Percentiles rank a stretch among this genome's conserved stretches.
Evolutionary conservation across 2,888 invertebrate species (phyloP).

Genomic region (Cerastis rubricosa): DNA sequence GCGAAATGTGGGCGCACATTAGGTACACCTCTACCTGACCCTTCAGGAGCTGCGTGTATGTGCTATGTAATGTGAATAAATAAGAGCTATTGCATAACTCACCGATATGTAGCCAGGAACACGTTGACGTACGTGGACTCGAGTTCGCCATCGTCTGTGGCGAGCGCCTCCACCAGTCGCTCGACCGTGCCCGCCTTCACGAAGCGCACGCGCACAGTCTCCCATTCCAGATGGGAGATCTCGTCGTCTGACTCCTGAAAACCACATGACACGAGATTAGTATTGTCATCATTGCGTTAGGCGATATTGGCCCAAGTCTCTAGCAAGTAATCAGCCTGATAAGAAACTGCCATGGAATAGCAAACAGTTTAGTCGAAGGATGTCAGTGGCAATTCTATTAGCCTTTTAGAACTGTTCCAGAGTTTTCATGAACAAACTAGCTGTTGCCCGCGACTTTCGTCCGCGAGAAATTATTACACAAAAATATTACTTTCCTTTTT

Average conservation of each 20-base stretch:
- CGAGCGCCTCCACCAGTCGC: conserved; percentile 97
- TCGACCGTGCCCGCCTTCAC: conserved; percentile 99
- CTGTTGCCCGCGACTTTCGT: too few species aligned
- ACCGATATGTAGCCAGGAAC: conserved; percentile 98
- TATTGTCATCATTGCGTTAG: not conserved
- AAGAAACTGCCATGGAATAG: not conserved
- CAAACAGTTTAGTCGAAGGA: not conserved
- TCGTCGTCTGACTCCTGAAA: conserved; percentile 96
- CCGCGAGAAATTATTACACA: too few species aligned
- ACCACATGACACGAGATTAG: conserved; percentile 10
- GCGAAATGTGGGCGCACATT: too few species aligned
- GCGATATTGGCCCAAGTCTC: not conserved
- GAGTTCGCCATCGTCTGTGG: conserved; percentile 98
- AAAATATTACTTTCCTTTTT: too few species aligned
- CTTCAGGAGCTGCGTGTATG: too few species aligned
- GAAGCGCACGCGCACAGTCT: conserved; percentile 98
- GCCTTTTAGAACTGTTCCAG: not conserved
- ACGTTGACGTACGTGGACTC: conserved; percentile 99
- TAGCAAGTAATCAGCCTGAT: not conserved
- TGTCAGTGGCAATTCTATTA: not conserved
- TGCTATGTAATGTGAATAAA: not conserved
- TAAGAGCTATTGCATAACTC: conserved; percentile 69
- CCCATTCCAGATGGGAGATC: conserved; percentile 99
- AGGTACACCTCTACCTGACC: too few species aligned
- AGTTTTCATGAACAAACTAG: not conserved